Evolutionary conservation across 2,797 vertebrate species (phyloP).

Genomic region (Meda fulgida): DNA sequence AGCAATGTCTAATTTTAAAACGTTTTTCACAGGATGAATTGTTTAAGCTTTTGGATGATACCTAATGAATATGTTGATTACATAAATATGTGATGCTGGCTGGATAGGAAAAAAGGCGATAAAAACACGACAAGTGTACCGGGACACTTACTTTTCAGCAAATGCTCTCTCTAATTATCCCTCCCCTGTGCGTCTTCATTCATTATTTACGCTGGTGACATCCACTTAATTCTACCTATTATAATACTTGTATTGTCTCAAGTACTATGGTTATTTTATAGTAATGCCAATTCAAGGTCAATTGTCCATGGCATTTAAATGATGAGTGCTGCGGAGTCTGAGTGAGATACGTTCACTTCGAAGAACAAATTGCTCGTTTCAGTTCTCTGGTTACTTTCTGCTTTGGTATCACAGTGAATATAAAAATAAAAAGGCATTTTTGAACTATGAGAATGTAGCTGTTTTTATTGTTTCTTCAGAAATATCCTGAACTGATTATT

Average conservation of each 20-base stretch:
- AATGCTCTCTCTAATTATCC: constrained; percentile 37
- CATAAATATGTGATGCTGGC: neutral
- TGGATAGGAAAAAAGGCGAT: neutral
- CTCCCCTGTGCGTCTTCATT: constrained; percentile 49
- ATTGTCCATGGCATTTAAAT: constrained; percentile 56
- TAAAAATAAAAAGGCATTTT: neutral
- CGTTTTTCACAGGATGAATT: too few relatives aligned
- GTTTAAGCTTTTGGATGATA: neutral
- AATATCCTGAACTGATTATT: neutral
- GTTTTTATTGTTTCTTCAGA: neutral
- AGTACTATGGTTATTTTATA: constrained; percentile 53
- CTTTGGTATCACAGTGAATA: neutral
- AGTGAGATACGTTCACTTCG: neutral
- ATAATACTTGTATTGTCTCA: constrained; percentile 56
- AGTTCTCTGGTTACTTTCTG: neutral
- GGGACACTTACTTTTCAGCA: neutral
- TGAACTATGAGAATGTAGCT: neutral
- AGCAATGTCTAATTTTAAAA: neutral
- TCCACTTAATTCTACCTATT: constrained; percentile 55
- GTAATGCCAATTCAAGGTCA: constrained; percentile 64
- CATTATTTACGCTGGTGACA: constrained; percentile 61
- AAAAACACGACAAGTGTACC: neutral
- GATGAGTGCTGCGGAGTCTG: neutral
- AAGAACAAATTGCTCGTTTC: neutral
- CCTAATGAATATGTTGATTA: neutral